Evolutionary conservation across 2,888 invertebrate genomes (phyloP).

Genomic region (Malthinus flaveolus): DNA sequence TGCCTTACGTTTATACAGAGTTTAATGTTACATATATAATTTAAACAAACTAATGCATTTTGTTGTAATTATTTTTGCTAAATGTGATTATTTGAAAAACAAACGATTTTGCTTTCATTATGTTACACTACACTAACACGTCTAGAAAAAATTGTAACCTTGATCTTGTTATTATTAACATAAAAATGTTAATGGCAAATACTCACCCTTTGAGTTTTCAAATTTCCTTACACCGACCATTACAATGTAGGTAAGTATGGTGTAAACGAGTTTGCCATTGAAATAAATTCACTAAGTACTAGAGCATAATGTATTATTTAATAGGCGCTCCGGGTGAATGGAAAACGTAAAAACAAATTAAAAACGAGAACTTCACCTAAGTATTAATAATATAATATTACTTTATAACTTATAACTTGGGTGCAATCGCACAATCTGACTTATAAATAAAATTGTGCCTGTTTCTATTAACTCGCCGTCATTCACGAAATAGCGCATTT

Average conservation of each 20-base stretch:
- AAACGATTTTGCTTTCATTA: slow-evolving; percentile 18
- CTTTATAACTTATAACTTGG: no score
- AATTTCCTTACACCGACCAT: background rate
- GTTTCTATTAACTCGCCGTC: no score
- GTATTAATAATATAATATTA: no score
- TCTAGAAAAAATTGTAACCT: slow-evolving; percentile 10
- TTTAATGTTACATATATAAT: slow-evolving; percentile 12
- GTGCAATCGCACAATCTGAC: no score
- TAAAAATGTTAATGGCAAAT: background rate
- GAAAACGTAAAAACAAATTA: background rate
- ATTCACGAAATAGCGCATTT: no score
- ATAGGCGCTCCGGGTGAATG: no score
- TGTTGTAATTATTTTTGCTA: slow-evolving; percentile 13
- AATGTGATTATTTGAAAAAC: slow-evolving; percentile 17
- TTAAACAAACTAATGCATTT: slow-evolving; percentile 11
- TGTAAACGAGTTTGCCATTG: background rate
- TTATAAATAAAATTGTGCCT: no score
- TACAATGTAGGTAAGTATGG: background rate
- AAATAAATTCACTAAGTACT: background rate
- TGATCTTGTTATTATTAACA: slow-evolving; percentile 18
- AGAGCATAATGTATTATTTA: background rate
- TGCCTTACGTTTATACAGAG: slow-evolving; percentile 13
- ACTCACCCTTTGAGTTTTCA: slow-evolving; percentile 5
- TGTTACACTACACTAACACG: slow-evolving; percentile 9
- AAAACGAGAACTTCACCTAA: background rate